These are phyloP conservation scores for Apocheima hispidaria DNA, from an alignment of 2,888 invertebrate species.

Conservation along the genomic window DNA sequence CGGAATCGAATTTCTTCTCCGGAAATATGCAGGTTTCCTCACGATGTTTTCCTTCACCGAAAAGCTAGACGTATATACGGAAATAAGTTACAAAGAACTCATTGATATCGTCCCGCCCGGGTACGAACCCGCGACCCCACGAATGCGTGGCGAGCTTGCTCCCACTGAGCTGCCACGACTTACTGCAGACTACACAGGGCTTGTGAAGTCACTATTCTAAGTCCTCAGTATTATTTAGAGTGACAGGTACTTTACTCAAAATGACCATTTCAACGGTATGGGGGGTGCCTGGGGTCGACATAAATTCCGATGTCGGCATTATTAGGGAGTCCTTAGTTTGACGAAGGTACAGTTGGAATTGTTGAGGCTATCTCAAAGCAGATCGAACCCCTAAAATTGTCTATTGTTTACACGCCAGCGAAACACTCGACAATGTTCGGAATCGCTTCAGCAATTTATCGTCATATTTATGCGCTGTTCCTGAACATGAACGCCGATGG, in stretches of 20 bases:
- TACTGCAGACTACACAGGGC: conserved; percentile 37
- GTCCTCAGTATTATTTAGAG: conserved; percentile 59
- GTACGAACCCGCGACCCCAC: no score
- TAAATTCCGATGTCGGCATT: conserved; percentile 76
- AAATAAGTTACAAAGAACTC: no score
- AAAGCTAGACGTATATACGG: no score
- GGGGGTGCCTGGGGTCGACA: conserved; percentile 72
- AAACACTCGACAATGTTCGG: conserved; percentile 50
- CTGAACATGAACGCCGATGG: conserved; percentile 30
- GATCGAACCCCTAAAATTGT: conserved; percentile 67
- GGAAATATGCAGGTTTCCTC: no score
- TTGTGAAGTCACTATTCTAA: conserved; percentile 46
- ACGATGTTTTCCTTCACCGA: no score
- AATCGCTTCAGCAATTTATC: conserved; percentile 50
- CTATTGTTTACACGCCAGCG: conserved; percentile 63
- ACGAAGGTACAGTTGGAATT: conserved; percentile 77
- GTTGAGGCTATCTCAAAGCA: conserved; percentile 70
- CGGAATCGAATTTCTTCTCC: no score
- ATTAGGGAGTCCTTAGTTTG: conserved; percentile 77
- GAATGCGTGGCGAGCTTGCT: no score
- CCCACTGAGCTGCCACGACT: no score
- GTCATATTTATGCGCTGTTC: conserved; percentile 49
- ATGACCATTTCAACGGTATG: conserved; percentile 71
- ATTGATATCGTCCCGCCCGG: no score
- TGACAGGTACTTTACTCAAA: conserved; percentile 74